Base-by-base conservation (phyloP, 2,797 vertebrate genomes). In the Neosalanx taihuensis region DNA sequence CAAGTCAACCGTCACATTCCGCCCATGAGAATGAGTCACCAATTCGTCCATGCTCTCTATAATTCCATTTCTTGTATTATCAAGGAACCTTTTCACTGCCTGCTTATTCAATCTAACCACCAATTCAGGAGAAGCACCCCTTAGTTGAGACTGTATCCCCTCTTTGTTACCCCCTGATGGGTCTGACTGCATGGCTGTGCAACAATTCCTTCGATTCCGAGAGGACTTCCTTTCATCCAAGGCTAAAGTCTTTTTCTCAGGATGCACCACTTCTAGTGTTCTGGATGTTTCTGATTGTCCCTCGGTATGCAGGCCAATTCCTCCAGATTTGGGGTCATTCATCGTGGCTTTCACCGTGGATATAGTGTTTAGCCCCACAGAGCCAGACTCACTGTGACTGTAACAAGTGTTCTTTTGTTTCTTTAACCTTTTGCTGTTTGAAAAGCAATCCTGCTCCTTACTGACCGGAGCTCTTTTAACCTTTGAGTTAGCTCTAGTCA, bases 121-220 rank as follows among this genome's bases (percentile, higher is more conserved):
- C 70, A 9, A 69, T 61, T 75, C 59, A 2, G 30, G 20, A 31
- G 10, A 15, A 31, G 15, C 9, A 1, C 59, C 67, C 7, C 68
- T 15, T 2, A 37, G 4, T 5, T 18, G 26, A 29, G 63, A 13
- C 71, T 2, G n/a, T 5, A 56, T n/a, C 13, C 73, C 49, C 4
- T 6, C 20, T 20, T 57, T 69, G 62, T 81, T 76, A 66, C 65
- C 76, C 3, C 75, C 77, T 5, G 76, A 80, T 72, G 81, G 86
- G 84, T 87, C 84, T 79, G 84, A 86, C 79, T 81, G 83, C 0
- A 85, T 20, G 67, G 29, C 60, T 78, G 1, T 81, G 31, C 49
- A 73, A 69, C 31, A 5, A 20, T 65, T 74, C 9, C 33, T 59
- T 12, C n/a, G 13, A 20, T 26, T 75, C 6, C 76, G 73, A 6